Percentiles rank a stretch among this genome's conserved stretches.
These are phyloP conservation scores for Rhipidura dahli DNA, from an alignment of 2,113 vertebrate genomes.

Conservation along the genomic window DNA sequence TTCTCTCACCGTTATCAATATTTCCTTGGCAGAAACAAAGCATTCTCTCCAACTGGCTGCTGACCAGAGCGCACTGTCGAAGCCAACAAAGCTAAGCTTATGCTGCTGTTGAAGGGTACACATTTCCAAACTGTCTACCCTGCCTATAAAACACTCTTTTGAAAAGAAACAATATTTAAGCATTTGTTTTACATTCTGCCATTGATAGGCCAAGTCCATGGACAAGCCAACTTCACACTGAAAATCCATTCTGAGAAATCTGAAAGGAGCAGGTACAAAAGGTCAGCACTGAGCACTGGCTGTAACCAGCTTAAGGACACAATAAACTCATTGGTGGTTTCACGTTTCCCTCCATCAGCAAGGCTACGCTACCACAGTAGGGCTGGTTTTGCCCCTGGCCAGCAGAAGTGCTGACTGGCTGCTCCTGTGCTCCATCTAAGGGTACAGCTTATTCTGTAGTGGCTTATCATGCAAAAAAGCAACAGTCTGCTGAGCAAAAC, in stretches of 20 bases:
- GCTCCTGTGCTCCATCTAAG: neutral
- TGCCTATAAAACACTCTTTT: neutral
- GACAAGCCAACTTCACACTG: neutral
- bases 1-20: neutral
- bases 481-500: neutral
- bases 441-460: neutral
- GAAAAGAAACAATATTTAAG: neutral
- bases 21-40: neutral
- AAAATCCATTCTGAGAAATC: neutral
- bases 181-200: neutral
- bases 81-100: neutral
- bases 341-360: neutral
- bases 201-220: neutral
- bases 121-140: neutral
- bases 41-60: neutral
- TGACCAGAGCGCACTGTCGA: rapidly evolving
- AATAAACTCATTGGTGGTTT: neutral
- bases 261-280: neutral
- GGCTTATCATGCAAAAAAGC: neutral
- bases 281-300: neutral
- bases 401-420: rapidly evolving
- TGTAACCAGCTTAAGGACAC: neutral
- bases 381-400: neutral
- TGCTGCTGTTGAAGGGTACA: neutral
- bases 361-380: neutral